Percentiles rank a stretch among this genome's conserved stretches.
phyloP scores from a whole-genome alignment of 1,140 invertebrate species.

The Lepidostoma basale region DNA sequence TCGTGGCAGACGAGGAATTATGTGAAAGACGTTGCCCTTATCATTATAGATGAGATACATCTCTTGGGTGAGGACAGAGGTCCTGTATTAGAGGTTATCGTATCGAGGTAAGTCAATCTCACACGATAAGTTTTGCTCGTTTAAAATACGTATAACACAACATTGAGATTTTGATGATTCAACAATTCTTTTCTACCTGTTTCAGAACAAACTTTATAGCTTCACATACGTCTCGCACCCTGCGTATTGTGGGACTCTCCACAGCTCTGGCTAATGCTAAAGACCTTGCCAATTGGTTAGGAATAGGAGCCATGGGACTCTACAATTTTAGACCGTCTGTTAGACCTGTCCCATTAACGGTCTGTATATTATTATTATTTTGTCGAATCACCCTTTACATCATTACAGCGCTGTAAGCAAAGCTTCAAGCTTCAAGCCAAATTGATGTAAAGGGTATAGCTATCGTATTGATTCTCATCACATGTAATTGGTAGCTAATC shows the following conservation, averaged over 20 bases:
- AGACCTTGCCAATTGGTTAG: conserved; percentile 96
- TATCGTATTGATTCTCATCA: too few species aligned
- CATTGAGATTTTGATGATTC: too few species aligned
- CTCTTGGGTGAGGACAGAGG: conserved; percentile 89
- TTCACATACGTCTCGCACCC: conserved; percentile 76
- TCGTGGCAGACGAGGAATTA: conserved; percentile 97
- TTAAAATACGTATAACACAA: too few species aligned
- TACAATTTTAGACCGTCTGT: conserved; percentile 99
- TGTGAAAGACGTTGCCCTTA: conserved; percentile 89
- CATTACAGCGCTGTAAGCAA: too few species aligned
- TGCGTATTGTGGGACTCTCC: conserved; percentile 93
- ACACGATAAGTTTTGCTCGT: too few species aligned
- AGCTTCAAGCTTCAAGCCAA: too few species aligned
- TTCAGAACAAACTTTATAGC: conserved; percentile 87
- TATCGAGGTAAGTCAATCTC: conserved; percentile 66
- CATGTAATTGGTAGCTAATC: too few species aligned
- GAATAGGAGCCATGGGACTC: conserved; percentile 87
- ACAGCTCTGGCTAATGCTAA: conserved; percentile 97
- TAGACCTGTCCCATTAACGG: conserved; percentile 94
- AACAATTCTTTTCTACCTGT: not conserved
- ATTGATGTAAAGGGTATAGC: too few species aligned
- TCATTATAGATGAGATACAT: conserved; percentile 99
- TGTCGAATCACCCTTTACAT: too few species aligned
- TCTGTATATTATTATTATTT: conserved; percentile 74
- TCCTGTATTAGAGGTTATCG: conserved; percentile 84